Evolutionary conservation across 2,113 vertebrate genomes (phyloP).

Genomic region (Brevimyrus niger): DNA sequence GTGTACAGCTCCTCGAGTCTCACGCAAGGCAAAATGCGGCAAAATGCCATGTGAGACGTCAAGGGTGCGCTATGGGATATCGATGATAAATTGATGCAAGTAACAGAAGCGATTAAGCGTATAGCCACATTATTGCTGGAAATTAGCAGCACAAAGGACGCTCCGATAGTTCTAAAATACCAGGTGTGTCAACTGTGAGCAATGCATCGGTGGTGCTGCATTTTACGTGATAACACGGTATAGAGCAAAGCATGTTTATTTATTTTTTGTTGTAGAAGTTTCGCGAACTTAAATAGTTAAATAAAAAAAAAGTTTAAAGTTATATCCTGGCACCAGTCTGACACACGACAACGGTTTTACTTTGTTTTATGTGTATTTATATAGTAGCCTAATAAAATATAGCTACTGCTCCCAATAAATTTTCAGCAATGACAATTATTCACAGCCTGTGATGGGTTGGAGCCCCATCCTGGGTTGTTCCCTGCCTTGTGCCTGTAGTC

Average conservation of each 20-base stretch:
- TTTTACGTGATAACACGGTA: not conserved
- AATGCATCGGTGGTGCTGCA: not conserved
- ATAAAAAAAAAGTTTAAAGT: not conserved
- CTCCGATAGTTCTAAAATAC: not conserved
- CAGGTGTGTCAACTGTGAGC: not conserved
- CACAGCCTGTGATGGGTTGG: not conserved
- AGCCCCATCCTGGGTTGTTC: not conserved
- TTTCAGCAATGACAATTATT: no score
- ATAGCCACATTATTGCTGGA: not conserved
- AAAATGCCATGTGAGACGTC: not conserved
- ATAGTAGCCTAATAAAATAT: not conserved
- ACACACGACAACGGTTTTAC: not conserved
- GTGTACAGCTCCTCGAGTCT: not conserved
- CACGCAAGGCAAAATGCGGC: not conserved
- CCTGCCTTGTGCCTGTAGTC: no score
- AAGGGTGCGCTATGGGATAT: not conserved
- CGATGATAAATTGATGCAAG: not conserved
- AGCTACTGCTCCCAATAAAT: not conserved
- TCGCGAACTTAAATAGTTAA: not conserved
- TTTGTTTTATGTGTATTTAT: not conserved
- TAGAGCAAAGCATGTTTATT: not conserved
- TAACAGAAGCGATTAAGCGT: not conserved
- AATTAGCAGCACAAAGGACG: not conserved
- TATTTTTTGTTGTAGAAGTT: not conserved
- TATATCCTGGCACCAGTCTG: not conserved